phyloP scores from a whole-genome alignment of 2,888 invertebrate species.

The Resseliella maxima region DNA sequence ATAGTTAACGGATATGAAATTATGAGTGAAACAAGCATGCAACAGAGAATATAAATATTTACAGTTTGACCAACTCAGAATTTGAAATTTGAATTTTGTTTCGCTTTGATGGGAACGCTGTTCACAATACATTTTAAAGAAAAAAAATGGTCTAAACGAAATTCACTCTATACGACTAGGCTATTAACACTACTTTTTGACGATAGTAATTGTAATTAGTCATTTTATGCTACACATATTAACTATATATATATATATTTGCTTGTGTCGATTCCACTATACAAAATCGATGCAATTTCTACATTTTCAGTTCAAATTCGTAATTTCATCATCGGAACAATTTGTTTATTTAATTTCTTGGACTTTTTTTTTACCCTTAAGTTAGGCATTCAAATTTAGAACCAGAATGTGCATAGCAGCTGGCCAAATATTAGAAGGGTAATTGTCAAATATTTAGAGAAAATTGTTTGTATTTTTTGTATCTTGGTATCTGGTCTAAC shows the following conservation, averaged over 20 bases:
- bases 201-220: not conserved
- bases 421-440: not conserved
- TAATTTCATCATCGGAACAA: not conserved
- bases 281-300: constrained; percentile 10
- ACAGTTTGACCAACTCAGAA: not conserved
- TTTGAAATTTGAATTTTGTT: not conserved
- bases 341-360: not conserved
- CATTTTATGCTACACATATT: not conserved
- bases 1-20: constrained; percentile 30
- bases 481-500: constrained; percentile 22
- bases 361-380: no score
- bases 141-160: not conserved
- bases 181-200: constrained; percentile 11
- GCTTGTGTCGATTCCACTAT: not conserved
- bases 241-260: not conserved
- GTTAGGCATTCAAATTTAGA: not conserved
- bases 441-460: not conserved
- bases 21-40: not conserved
- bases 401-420: not conserved
- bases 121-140: not conserved
- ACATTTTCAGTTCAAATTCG: not conserved
- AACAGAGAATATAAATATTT: not conserved
- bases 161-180: not conserved
- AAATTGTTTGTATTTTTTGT: constrained; percentile 12
- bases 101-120: not conserved